Evolutionary conservation across 1,140 invertebrate genomes (phyloP).

Genomic region (Penaeus indicus): DNA sequence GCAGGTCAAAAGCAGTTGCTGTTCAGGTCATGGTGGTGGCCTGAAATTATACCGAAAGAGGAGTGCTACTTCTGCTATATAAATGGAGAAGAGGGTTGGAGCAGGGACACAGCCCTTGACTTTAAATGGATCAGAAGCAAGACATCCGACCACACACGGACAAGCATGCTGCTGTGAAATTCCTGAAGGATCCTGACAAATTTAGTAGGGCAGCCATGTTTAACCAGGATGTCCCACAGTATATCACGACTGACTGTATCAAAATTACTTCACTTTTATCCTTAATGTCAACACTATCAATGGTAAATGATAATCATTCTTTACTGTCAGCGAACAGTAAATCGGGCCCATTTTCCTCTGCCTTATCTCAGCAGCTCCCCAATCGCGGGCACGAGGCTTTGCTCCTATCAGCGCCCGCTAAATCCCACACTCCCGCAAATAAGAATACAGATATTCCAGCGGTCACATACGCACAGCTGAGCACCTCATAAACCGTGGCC

Average conservation of each 20-base stretch:
- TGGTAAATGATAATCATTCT: no score
- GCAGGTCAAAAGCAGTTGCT: not conserved
- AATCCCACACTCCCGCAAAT: no score
- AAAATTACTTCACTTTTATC: no score
- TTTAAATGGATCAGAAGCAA: not conserved
- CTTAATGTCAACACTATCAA: no score
- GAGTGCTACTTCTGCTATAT: not conserved
- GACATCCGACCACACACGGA: not conserved
- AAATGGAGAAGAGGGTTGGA: not conserved
- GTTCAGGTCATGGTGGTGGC: not conserved
- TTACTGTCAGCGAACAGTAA: no score
- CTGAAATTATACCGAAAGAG: not conserved
- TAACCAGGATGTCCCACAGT: not conserved
- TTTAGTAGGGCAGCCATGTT: not conserved
- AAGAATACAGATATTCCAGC: no score
- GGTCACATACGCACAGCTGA: no score
- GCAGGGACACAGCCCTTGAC: constrained; percentile 20
- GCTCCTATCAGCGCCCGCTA: no score
- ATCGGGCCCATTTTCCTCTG: no score
- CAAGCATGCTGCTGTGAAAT: not conserved
- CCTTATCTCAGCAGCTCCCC: no score
- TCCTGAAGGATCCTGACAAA: not conserved
- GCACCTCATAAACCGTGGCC: no score
- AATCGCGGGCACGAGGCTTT: no score
- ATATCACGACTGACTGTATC: not conserved